Conservation (phyloP, 2,113 vertebrate species). For the Oceanodroma tethys region DNA sequence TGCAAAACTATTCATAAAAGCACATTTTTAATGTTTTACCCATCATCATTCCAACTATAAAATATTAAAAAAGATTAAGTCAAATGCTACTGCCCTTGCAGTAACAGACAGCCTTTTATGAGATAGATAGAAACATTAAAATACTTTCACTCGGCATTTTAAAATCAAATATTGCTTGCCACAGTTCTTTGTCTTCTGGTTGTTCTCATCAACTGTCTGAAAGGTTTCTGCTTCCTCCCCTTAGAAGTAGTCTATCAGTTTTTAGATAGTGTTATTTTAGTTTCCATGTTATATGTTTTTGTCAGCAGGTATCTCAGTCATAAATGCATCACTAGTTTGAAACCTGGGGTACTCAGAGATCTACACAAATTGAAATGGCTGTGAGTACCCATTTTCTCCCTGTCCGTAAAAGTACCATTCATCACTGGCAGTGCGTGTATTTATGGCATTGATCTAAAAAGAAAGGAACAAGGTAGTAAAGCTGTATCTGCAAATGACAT, state of each 20-base stretch:
- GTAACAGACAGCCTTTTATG: not conserved
- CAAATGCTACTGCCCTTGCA: not conserved
- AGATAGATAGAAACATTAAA: not conserved
- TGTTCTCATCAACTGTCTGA: not conserved
- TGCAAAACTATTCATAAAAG: not conserved
- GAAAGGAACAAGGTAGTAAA: not conserved
- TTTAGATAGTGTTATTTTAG: not conserved
- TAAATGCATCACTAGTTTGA: constrained; percentile 73
- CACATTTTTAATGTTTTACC: not conserved
- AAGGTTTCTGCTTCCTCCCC: not conserved
- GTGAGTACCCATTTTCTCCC: constrained; percentile 60
- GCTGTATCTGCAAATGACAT: not conserved
- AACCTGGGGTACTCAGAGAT: constrained; percentile 71
- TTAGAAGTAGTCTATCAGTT: not conserved
- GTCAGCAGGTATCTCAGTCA: constrained; percentile 75
- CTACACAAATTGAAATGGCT: constrained; percentile 75
- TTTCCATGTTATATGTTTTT: not conserved
- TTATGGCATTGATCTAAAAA: not conserved
- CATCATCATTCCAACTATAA: not conserved
- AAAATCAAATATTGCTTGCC: not conserved
- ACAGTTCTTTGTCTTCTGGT: not conserved
- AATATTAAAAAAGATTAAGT: not conserved
- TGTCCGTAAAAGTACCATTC: not conserved
- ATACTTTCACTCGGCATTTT: not conserved
- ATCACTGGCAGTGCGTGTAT: not conserved